Evolutionary conservation across 2,888 invertebrate species (phyloP).

Genomic region (Nebria salina): DNA sequence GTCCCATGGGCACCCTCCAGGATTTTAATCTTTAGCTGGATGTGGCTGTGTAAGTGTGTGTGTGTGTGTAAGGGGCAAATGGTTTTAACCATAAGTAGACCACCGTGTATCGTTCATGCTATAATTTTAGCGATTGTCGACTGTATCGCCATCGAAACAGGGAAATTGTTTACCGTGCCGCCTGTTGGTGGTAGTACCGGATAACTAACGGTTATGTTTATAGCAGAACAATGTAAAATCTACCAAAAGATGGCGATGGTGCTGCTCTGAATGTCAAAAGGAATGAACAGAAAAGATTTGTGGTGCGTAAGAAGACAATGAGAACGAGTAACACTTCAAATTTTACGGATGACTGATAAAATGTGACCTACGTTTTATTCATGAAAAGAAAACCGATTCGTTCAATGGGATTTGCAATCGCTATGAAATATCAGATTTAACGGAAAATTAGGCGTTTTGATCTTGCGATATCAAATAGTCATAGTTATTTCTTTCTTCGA

Average conservation of each 20-base stretch:
- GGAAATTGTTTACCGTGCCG: slow-evolving; percentile 42
- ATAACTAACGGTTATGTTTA: slow-evolving; percentile 43
- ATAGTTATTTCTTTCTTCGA: not conserved
- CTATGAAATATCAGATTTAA: not conserved
- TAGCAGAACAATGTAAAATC: slow-evolving; percentile 43
- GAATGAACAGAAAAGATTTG: slow-evolving; percentile 38
- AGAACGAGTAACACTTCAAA: slow-evolving; percentile 19
- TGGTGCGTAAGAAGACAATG: slow-evolving; percentile 41
- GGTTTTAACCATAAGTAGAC: slow-evolving; percentile 45
- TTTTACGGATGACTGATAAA: slow-evolving; percentile 20
- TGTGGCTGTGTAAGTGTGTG: not conserved
- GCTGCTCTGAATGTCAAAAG: slow-evolving; percentile 24
- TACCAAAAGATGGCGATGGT: slow-evolving; percentile 9
- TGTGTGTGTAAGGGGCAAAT: slow-evolving; percentile 27
- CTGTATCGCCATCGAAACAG: slow-evolving; percentile 41
- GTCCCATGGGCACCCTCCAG: slow-evolving; percentile 41
- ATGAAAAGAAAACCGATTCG: slow-evolving; percentile 8
- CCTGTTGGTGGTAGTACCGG: slow-evolving; percentile 10
- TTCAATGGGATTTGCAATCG: slow-evolving; percentile 2
- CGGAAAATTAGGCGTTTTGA: not conserved
- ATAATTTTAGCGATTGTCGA: slow-evolving; percentile 44
- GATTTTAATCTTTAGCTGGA: slow-evolving; percentile 44
- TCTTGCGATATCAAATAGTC: not conserved
- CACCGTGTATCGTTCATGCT: slow-evolving; percentile 43
- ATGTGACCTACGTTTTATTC: slow-evolving; percentile 15